A percentile compares a stretch with the other conserved stretches of the same genome.
phyloP scores from a whole-genome alignment of 2,888 invertebrate genomes.

The Deilephila porcellus region DNA sequence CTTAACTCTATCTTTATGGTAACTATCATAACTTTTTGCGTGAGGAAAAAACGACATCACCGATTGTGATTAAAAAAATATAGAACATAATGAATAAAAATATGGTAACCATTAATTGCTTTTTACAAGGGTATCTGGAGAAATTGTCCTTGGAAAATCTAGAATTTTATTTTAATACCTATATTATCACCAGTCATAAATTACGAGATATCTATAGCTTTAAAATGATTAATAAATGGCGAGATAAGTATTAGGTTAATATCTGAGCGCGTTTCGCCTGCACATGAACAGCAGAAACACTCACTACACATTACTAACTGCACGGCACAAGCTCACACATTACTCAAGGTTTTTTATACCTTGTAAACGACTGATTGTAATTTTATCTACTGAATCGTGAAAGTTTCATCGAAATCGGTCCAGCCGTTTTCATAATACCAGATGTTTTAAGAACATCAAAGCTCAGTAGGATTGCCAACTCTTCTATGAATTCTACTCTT shows the following conservation, averaged over 20 bases:
- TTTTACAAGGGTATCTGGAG: background rate
- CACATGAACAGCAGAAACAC: too few relatives aligned
- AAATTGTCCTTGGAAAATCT: background rate
- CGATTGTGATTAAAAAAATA: conserved; percentile 20
- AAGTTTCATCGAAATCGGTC: conserved; percentile 9
- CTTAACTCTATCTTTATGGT: conserved; percentile 13
- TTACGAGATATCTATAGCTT: too few relatives aligned
- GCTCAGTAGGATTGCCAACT: background rate
- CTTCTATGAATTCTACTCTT: too few relatives aligned
- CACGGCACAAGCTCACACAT: too few relatives aligned
- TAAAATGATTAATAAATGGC: too few relatives aligned
- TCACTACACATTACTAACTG: too few relatives aligned
- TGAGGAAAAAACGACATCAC: conserved; percentile 4
- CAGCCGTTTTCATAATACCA: background rate
- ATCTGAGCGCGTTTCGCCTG: too few relatives aligned
- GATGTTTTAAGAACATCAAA: too few relatives aligned
- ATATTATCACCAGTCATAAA: background rate
- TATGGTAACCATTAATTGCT: conserved; percentile 25
- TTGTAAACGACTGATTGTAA: too few relatives aligned
- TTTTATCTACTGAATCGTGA: background rate
- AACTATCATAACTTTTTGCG: conserved; percentile 9
- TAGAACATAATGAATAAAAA: conserved; percentile 4
- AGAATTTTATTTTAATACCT: background rate
- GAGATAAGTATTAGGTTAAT: too few relatives aligned
- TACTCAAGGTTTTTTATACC: too few relatives aligned